Evolutionary conservation across 1,140 invertebrate species (phyloP), one percentile per base, ranked within the genome.

Genomic region (Pseudomyrmex flavicornis): DNA sequence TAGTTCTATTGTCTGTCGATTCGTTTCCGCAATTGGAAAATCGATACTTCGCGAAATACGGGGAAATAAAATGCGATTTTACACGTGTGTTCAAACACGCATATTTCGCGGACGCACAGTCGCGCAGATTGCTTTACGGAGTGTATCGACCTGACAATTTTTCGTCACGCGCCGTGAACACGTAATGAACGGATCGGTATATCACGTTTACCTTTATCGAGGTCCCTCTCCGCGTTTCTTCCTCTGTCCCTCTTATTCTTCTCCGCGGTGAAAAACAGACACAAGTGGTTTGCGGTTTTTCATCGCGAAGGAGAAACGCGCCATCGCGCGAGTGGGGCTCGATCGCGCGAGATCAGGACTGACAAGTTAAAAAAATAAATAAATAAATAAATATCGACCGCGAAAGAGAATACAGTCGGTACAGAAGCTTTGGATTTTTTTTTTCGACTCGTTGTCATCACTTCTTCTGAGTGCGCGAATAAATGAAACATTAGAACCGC

Each of bases 401-500:
- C 35, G 35, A 35, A 35, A 35, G 5, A 35, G 35, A 35, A 35
- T 35, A 35, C 35, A 35, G 35, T 35, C 35, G 35, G 4, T 5
- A 17, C 17, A 35, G 35, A 35, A 4, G 35, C 35, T 35, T 35
- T 7, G 8, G n/a, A 12, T 58, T 69, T 35, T 17, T 0, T 35
- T 35, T 2, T 1, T 1, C 35, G 35, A 35, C 35, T 35, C 35
- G 35, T 35, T 4, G 35, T 35, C 35, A 0, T 35, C 35, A 5
- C 35, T 35, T 35, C 35, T 5, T 35, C 35, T 0, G 54, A 52
- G 13, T 50, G 20, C 17, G 35, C 17, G 26, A 83, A 87, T 83
- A 87, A 87, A 86, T 79, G 61, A 52, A 52, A 73, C 50, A 87
- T 87, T 74, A 87, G 72, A 48, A 46, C 62, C 22, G 12, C 22